phyloP scores from a whole-genome alignment of 2,113 vertebrate species.

The Platycercus adscitus region DNA sequence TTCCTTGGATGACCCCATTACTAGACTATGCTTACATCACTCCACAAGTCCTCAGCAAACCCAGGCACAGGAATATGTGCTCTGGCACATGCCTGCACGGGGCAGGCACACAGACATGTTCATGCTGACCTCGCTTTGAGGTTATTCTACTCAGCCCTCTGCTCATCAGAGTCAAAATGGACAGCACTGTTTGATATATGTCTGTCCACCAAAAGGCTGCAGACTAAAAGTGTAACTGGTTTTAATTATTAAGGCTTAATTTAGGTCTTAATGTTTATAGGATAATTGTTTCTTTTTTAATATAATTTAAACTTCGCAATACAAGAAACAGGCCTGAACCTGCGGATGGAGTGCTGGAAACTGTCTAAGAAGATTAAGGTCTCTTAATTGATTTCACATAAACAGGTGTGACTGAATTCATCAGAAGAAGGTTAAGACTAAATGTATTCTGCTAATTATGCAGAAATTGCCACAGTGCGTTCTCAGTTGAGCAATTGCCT shows the following conservation, averaged over 20 bases:
- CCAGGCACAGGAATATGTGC: not conserved
- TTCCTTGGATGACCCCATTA: not conserved
- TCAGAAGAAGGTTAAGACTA: slow-evolving; percentile 60
- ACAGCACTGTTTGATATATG: not conserved
- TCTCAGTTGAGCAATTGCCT: slow-evolving; percentile 57
- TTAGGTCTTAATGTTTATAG: slow-evolving; percentile 64
- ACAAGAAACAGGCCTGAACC: slow-evolving; percentile 61
- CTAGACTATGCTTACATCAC: not conserved
- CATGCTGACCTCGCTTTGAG: not conserved
- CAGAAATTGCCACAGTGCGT: slow-evolving; percentile 50
- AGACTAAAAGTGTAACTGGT: slow-evolving; percentile 7
- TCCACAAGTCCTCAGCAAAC: not conserved
- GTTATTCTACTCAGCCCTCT: not conserved
- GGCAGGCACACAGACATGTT: rapidly evolving
- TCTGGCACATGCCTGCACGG: not conserved
- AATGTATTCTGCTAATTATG: slow-evolving; percentile 65
- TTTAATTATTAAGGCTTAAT: slow-evolving; percentile 65
- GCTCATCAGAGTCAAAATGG: not conserved
- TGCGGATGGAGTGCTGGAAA: slow-evolving; percentile 64
- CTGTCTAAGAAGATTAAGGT: slow-evolving; percentile 66
- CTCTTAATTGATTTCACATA: slow-evolving; percentile 74
- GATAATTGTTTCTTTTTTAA: slow-evolving; percentile 68
- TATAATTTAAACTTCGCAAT: slow-evolving; percentile 64
- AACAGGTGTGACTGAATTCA: slow-evolving; percentile 74
- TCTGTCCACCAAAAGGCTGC: slow-evolving; percentile 39